Evolutionary conservation across 2,113 vertebrate species (phyloP).

Genomic region (Chaetodon trifascialis): DNA sequence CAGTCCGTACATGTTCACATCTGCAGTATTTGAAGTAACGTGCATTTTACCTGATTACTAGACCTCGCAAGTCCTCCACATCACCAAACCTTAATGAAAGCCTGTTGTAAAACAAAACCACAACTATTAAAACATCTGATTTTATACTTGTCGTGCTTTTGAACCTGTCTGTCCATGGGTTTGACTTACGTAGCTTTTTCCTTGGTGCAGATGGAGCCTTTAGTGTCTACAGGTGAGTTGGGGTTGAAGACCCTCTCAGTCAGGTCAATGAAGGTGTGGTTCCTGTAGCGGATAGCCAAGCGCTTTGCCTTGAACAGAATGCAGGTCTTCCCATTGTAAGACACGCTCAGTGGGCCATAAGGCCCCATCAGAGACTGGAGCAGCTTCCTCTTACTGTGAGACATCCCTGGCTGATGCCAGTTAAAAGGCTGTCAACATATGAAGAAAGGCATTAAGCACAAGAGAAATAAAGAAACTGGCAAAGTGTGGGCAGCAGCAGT

Average conservation of each 20-base stretch:
- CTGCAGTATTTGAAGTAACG: neutral
- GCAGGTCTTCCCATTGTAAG: constrained; percentile 89
- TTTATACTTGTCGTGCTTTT: neutral
- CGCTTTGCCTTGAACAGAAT: constrained; percentile 96
- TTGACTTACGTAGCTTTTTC: constrained; percentile 89
- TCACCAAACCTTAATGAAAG: constrained; percentile 93
- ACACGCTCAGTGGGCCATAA: constrained; percentile 88
- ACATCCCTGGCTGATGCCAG: constrained; percentile 81
- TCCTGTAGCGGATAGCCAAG: constrained; percentile 90
- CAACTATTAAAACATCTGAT: neutral
- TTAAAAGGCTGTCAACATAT: constrained; percentile 80
- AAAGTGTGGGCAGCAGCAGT: constrained; percentile 7
- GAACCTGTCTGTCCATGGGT: neutral
- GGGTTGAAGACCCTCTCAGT: constrained; percentile 89
- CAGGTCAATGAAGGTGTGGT: constrained; percentile 92
- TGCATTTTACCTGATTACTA: constrained; percentile 89
- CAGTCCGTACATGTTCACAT: neutral
- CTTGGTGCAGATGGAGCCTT: constrained; percentile 91
- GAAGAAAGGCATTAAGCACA: constrained; percentile 13
- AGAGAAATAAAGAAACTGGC: neutral
- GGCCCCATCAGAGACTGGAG: constrained; percentile 83
- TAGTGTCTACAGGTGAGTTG: constrained; percentile 87
- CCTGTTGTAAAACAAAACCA: constrained; percentile 80
- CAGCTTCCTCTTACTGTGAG: constrained; percentile 82
- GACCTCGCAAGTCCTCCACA: constrained; percentile 87